These are phyloP conservation scores for Carassius gibelio DNA, from an alignment of 2,113 vertebrate species.

Conservation along the genomic window DNA sequence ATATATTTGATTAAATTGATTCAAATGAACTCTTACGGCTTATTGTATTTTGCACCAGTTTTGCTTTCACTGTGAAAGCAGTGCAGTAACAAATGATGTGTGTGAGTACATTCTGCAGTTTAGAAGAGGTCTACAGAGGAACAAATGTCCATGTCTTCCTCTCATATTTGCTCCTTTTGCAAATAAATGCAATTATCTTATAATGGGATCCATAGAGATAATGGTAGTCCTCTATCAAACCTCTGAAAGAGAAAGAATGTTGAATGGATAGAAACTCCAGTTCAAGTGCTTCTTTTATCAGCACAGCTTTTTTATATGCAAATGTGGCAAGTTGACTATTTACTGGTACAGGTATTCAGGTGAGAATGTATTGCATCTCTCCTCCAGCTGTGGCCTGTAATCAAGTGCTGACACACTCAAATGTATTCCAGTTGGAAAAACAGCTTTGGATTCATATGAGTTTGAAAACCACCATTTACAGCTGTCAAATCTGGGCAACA, in stretches of 20 bases:
- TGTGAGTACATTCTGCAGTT: constrained; percentile 8
- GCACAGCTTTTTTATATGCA: constrained; percentile 77
- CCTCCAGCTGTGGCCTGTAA: constrained; percentile 20
- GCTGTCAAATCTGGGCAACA: not conserved
- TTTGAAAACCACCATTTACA: not conserved
- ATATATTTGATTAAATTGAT: not conserved
- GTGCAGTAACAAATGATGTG: not conserved
- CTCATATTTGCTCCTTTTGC: constrained; percentile 51
- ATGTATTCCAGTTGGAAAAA: constrained; percentile 15
- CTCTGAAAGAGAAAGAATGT: constrained; percentile 67
- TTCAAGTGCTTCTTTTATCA: constrained; percentile 77
- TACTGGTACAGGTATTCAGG: constrained; percentile 72
- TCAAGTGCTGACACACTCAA: constrained; percentile 17
- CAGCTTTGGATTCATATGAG: not conserved
- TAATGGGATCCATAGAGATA: constrained; percentile 72
- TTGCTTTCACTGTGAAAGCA: not conserved
- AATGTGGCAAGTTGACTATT: constrained; percentile 72
- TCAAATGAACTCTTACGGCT: not conserved
- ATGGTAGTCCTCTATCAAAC: constrained; percentile 72
- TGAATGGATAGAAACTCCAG: constrained; percentile 72
- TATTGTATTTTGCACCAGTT: too few species aligned
- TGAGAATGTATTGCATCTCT: constrained; percentile 58
- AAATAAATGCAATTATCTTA: constrained; percentile 75
- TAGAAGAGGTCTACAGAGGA: constrained; percentile 40
- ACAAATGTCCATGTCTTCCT: constrained; percentile 57